These are phyloP conservation scores for Neostethus bicornis DNA, from an alignment of 2,797 vertebrate genomes.

Conservation along the genomic window DNA sequence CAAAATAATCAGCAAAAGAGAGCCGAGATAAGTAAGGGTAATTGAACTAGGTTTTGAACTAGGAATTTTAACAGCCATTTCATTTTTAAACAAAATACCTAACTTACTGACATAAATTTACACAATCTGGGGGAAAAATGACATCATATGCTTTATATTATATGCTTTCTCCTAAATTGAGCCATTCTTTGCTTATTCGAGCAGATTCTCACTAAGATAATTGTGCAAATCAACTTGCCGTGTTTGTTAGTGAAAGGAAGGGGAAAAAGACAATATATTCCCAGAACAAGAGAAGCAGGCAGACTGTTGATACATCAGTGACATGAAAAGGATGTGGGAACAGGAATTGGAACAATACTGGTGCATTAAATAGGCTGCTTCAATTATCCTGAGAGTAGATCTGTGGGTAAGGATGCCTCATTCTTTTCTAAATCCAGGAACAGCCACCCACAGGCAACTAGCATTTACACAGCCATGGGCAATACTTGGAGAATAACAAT, in stretches of 20 bases:
- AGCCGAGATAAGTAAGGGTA: conserved; percentile 20
- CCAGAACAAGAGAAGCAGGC: conserved; percentile 28
- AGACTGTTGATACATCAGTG: conserved; percentile 39
- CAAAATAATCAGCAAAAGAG: conserved; percentile 44
- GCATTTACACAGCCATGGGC: conserved; percentile 64
- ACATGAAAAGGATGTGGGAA: conserved; percentile 50
- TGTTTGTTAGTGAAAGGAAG: conserved; percentile 24
- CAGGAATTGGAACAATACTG: conserved; percentile 53
- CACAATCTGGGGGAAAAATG: background rate
- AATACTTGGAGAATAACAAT: conserved; percentile 54
- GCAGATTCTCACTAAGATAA: conserved; percentile 27
- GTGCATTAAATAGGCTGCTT: conserved; percentile 56
- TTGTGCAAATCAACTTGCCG: conserved; percentile 37
- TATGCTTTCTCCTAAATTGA: background rate
- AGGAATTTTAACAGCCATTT: too few relatives aligned
- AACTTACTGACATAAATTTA: too few relatives aligned
- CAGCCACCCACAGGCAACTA: conserved; percentile 68
- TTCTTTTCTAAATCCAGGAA: conserved; percentile 58
- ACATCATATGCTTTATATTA: background rate
- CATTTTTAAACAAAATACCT: too few relatives aligned
- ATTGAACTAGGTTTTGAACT: too few relatives aligned
- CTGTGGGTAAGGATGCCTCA: conserved; percentile 46
- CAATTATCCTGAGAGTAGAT: conserved; percentile 71
- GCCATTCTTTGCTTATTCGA: background rate
- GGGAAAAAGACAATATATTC: conserved; percentile 39